Evolutionary conservation across 2,113 vertebrate species (phyloP).

Genomic region (Rostratula benghalensis): DNA sequence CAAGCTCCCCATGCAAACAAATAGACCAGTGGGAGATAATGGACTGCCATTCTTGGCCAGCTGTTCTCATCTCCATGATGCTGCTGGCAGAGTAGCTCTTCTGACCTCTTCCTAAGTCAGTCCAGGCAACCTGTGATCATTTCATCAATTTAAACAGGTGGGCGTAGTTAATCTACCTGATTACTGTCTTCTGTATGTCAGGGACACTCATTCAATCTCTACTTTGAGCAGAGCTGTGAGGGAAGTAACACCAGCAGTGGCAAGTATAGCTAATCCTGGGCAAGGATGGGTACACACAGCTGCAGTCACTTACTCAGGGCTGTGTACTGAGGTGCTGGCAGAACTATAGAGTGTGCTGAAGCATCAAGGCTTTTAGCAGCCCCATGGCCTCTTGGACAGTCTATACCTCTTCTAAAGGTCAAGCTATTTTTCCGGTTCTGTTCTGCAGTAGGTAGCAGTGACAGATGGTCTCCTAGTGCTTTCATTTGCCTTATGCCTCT

Average conservation of each 20-base stretch:
- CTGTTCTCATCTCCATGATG: not conserved
- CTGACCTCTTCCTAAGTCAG: not conserved
- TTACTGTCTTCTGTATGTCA: not conserved
- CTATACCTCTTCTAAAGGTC: not conserved
- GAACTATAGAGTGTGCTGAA: not conserved
- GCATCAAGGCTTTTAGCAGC: not conserved
- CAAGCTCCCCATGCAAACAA: not conserved
- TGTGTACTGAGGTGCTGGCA: not conserved
- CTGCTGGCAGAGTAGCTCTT: not conserved
- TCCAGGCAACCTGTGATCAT: not conserved
- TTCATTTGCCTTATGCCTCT: not conserved
- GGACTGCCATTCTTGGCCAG: not conserved
- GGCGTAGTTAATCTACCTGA: not conserved
- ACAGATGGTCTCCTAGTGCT: not conserved
- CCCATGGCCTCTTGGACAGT: not conserved
- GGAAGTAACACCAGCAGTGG: not conserved
- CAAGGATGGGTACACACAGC: not conserved
- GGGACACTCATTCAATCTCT: not conserved
- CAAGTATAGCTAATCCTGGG: not conserved
- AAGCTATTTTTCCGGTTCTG: not conserved
- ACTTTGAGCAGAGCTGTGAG: not conserved
- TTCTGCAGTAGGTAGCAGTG: not conserved
- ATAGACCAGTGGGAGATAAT: not conserved
- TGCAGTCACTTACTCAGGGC: not conserved
- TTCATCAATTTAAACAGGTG: not conserved